Base-by-base conservation (phyloP, 37 sponge, comb jelly and placozoan genomes). In the Spongilla lacustris region DNA sequence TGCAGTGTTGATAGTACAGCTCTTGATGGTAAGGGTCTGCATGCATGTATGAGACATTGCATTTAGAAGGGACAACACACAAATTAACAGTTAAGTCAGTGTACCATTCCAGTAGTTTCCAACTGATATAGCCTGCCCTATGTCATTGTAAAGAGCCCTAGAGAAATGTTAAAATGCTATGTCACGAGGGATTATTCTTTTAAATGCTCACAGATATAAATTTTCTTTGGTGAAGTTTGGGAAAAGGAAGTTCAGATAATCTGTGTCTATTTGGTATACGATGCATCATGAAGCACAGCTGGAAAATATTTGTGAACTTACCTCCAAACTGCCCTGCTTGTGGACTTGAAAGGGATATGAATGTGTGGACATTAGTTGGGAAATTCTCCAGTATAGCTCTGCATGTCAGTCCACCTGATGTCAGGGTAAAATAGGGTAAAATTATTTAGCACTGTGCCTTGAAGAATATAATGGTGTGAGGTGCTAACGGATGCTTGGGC, bases 311-410 rank as follows among this genome's bases (percentile, higher is more conserved):
- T 25, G n/a, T 25, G 4, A 68, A 31, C 77, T 46, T 78, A 97
- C 97, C 92, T 89, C 98, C 98, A 89, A 71, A 97, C 66, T 97
- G 97, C 2, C 98, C 98, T 4, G 71, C 85, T 32, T 87, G 90
- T 3, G 98, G 98, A 50, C 89, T 84, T 10, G 98, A 95, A 29
- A 97, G 87, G 21, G 94, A 86, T 8, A 97, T 66, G 73, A 93
- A 97, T 28, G 94, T 89, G 36, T 89, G 81, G 0, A 97, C 87
- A 37, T 92, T 97, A 66, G 92, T 77, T 33, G 89, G 73, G 67
- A 75, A 74, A 46, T 75, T 83, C 69, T 97, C 87, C 36, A 97
- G 72, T 21, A 97, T 50, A 0, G 76, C 96, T 48, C 98, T 73
- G 41, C 94, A 91, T 2, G 89, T 68, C 50, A 97, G 50, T 0